Evolutionary conservation across 2,113 vertebrate species (phyloP), one percentile per base, ranked within the genome.

Genomic region (Crotalus tigris): DNA sequence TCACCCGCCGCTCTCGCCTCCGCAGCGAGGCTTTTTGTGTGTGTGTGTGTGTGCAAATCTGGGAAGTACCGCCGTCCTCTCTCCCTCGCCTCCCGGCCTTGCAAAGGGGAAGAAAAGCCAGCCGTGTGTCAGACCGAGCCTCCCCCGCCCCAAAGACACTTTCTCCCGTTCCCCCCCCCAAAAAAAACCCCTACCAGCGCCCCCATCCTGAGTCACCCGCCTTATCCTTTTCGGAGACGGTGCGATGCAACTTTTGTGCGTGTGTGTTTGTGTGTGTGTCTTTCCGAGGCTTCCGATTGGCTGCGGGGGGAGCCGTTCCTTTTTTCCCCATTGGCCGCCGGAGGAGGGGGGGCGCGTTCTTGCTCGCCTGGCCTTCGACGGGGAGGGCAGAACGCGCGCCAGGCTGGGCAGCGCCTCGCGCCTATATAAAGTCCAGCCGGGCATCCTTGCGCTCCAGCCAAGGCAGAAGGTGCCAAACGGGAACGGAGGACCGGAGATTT

Each of bases 131-230:
- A 39, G n/a, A 81, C 46, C 24, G 49, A 26, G 85, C 85, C 4
- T 44, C 0, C 69, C 85, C 12, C 44, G 0, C 11, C 39, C 5
- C 46, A 1, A 85, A 85, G 13, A 26, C 4, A 1, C 23, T 1
- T 23, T 81, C 6, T 9, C 87, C 51, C 19, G 26, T 26, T 13
- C 46, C 26, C 24, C 24, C 29, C 1, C 6, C 39, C 49, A 1
- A 49, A 49, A 49, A 49, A 49, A 49, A 5, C 46, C 6, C 85
- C 33, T 1, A 1, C 85, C 39, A 10, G 23, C 44, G 4, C 9
- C 85, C 85, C 23, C 4, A 55, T 7, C 26, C 53, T 54, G 87
- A 54, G 13, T 88, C 51, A 88, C 29, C 29, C 51, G 7, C 87
- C 5, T n/a, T 8, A 17, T n/a, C 23, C 49, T 29, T 61, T 75